Evolutionary conservation across 2,113 vertebrate genomes (phyloP), one percentile per base, ranked within the genome.

Genomic region (Synchiropus splendidus): DNA sequence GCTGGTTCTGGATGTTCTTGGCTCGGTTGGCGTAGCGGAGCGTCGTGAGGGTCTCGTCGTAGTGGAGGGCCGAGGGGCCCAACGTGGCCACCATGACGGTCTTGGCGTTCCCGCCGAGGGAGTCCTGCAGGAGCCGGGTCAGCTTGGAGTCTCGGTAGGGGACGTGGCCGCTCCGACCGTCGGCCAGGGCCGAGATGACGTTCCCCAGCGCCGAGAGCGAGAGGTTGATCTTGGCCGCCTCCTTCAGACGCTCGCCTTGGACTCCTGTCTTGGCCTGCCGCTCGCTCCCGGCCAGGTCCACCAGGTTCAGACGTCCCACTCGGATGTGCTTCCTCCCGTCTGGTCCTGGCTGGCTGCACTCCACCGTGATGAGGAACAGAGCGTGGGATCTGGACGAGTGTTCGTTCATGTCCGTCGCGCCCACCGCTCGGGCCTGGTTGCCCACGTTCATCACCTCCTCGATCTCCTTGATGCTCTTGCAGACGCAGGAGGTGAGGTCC

Each of bases 1-100:
- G 95, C 64, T 91, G 92, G 81, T 98, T 98, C 74, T 92, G 91
- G 81, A 98, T 97, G 83, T 97, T 97, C 82, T 98, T 98, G 75
- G 95, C 92, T 18, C 95, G 82, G 79, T 91, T 97, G 82, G 95
- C 94, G 0, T 98, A 98, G 35, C 95, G 80, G 12, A 98, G 85
- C 10, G 95, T 98, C 47, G 91, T 97, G 42, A 98, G 85, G 62
- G 90, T 95, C 81, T 98, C 95, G 0, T 96, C 93, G 0, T 93
- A 98, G 77, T 92, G 92, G 65, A 87, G 89, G 0, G 90, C 83
- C 3, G 92, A 86, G 0, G 95, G 94, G 13, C 94, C 92, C 42
- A 98, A 67, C 0, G 94, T 98, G 75, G 95, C 95, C 36, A 98
- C 92, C 93, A 98, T 97, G 72, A 97, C 89, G 1, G 95, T 98